Percentiles rank a stretch among this genome's conserved stretches.
phyloP scores from a whole-genome alignment of 2,797 vertebrate species.

The Myotis myotis region DNA sequence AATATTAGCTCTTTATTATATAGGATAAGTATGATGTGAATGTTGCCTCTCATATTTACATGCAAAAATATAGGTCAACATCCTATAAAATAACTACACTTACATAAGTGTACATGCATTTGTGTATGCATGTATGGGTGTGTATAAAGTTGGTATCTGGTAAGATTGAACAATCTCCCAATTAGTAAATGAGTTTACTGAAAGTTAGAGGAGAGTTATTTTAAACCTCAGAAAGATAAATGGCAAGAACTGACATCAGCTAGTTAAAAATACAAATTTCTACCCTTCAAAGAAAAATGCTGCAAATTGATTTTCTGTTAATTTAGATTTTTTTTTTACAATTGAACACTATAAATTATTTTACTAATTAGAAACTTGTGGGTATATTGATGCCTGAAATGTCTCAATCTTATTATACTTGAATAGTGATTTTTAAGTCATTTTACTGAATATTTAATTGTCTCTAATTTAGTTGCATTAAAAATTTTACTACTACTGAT shows the following conservation, averaged over 20 bases:
- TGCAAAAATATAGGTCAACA: background rate
- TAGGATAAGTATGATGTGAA: background rate
- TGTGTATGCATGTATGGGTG: background rate
- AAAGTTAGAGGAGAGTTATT: background rate
- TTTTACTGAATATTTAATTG: background rate
- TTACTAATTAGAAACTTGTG: background rate
- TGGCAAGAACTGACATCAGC: background rate
- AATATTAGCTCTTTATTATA: too few species aligned
- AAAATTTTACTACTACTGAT: background rate
- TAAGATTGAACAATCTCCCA: background rate
- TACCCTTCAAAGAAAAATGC: background rate
- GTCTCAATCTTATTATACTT: background rate
- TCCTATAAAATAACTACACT: background rate
- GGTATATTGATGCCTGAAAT: background rate
- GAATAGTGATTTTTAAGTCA: background rate
- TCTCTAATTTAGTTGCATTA: background rate
- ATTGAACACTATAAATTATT: background rate
- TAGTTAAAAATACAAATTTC: background rate
- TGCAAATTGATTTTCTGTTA: background rate
- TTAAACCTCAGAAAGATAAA: conserved; percentile 13
- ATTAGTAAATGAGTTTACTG: background rate
- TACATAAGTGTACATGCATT: background rate
- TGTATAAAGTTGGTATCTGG: background rate
- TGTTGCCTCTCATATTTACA: background rate
- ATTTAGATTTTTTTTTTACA: background rate